Evolutionary conservation across 2,888 invertebrate species (phyloP).

Genomic region (Pandemis heparana): DNA sequence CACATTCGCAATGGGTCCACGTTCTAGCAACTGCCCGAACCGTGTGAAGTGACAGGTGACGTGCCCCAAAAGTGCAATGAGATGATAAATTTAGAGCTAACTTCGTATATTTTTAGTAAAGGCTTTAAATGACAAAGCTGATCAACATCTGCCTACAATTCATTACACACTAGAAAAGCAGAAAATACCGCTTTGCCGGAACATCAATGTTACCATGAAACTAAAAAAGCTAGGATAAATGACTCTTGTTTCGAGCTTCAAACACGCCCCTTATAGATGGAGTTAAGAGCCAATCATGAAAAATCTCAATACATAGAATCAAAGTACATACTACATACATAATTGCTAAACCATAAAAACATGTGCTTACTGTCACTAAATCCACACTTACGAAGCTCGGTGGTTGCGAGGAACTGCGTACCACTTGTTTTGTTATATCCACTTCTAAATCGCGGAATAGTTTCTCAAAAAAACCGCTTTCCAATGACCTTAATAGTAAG

Average conservation of each 20-base stretch:
- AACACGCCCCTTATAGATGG: background rate
- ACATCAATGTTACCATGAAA: background rate
- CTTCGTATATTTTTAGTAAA: no score
- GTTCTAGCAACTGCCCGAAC: no score
- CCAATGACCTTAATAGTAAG: constrained; percentile 52
- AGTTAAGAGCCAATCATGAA: constrained; percentile 40
- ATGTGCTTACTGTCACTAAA: constrained; percentile 55
- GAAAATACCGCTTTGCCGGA: no score
- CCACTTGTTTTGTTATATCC: constrained; percentile 20
- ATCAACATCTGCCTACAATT: no score
- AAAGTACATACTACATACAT: constrained; percentile 55
- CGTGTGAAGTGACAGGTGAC: no score
- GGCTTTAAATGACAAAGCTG: no score
- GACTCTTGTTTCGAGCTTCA: background rate
- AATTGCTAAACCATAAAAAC: constrained; percentile 59
- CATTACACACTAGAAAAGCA: no score
- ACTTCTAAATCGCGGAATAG: constrained; percentile 43
- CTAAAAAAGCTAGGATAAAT: background rate
- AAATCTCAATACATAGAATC: constrained; percentile 58
- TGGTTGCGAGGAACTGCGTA: constrained; percentile 25
- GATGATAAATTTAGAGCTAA: no score
- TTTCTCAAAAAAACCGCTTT: constrained; percentile 57
- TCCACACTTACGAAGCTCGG: constrained; percentile 49
- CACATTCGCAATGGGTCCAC: no score
- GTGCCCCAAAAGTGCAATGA: no score